These are phyloP conservation scores for Aporophyla lueneburgensis DNA, from an alignment of 2,888 invertebrate genomes.

Conservation along the genomic window DNA sequence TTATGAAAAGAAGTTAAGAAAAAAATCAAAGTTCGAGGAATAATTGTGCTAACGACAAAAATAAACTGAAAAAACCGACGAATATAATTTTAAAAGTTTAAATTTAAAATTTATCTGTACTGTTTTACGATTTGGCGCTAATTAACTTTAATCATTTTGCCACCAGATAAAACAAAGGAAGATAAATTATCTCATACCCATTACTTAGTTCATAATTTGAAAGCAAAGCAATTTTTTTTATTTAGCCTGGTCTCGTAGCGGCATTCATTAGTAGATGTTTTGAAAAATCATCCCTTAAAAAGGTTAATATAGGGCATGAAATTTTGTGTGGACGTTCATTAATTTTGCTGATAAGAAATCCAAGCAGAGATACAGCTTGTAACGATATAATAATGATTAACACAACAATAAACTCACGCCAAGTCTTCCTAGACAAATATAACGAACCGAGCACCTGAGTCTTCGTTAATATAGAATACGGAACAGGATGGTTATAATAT, in stretches of 20 bases:
- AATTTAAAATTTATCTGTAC: too few relatives aligned
- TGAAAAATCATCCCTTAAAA: too few relatives aligned
- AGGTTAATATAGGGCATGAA: too few relatives aligned
- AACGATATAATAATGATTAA: not conserved
- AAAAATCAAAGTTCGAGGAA: not conserved
- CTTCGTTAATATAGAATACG: slow-evolving; percentile 12
- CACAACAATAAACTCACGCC: not conserved
- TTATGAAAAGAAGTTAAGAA: not conserved
- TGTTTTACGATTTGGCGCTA: too few relatives aligned
- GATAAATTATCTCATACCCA: too few relatives aligned
- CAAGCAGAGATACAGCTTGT: too few relatives aligned
- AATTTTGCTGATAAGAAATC: not conserved
- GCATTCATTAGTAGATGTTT: too few relatives aligned
- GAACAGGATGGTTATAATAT: slow-evolving; percentile 30
- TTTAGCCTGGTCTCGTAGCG: not conserved
- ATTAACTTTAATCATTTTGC: too few relatives aligned
- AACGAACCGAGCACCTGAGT: not conserved
- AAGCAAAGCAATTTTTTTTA: not conserved
- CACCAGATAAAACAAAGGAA: not conserved
- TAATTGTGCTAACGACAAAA: slow-evolving; percentile 14
- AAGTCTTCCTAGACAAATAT: not conserved
- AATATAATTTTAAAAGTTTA: not conserved
- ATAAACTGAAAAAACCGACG: not conserved
- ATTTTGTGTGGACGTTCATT: not conserved
- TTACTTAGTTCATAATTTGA: not conserved